These are phyloP conservation scores for Eulemur coronatus DNA, from an alignment of 2,797 vertebrate species.

Conservation along the genomic window DNA sequence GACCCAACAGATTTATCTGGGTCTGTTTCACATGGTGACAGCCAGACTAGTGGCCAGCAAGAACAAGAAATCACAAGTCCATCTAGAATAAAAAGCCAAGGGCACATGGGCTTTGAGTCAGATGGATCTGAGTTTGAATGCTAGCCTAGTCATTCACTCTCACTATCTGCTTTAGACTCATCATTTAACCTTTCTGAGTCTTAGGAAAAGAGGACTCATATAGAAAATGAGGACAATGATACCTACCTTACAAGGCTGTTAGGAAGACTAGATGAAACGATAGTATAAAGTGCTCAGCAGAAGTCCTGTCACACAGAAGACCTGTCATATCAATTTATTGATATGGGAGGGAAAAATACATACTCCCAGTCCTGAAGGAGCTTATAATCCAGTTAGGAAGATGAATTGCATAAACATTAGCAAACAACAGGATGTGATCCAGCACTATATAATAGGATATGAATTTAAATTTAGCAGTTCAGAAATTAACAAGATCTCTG, in stretches of 20 bases:
- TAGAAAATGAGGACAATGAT: neutral
- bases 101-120: neutral
- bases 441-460: neutral
- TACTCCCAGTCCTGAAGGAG: neutral
- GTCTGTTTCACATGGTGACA: neutral
- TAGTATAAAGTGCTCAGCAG: neutral
- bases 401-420: slow-evolving; percentile 11
- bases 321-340: neutral
- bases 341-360: neutral
- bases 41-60: neutral
- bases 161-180: neutral
- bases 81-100: slow-evolving; percentile 3
- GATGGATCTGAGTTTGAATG: neutral
- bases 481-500: neutral
- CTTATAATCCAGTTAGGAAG: neutral
- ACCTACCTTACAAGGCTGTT: neutral
- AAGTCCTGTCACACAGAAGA: neutral
- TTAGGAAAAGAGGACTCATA: neutral
- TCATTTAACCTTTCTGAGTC: neutral
- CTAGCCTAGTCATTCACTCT: neutral
- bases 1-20: neutral
- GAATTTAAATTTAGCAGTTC: neutral
- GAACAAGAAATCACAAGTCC: neutral
- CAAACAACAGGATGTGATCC: neutral
- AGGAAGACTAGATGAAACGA: slow-evolving; percentile 34